Evolutionary conservation across 2,888 invertebrate genomes (phyloP).

Genomic region (Lasioglossum leucozonium): DNA sequence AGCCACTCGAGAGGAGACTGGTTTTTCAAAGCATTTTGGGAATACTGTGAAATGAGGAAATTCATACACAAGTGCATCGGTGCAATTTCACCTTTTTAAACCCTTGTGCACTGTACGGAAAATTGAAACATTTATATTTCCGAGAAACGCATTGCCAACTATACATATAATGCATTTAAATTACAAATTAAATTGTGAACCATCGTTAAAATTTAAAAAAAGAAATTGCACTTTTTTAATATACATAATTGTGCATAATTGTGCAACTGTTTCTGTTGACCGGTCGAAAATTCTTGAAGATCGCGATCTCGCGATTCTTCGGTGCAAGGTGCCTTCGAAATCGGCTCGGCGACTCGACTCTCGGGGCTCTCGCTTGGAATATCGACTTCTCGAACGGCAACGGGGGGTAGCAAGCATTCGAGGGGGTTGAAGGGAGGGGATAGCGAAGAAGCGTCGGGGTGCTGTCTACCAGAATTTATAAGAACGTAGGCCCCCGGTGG

Average conservation of each 20-base stretch:
- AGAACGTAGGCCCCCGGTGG: slow-evolving; percentile 13
- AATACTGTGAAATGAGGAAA: no score
- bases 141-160: not conserved
- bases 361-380: slow-evolving; percentile 22
- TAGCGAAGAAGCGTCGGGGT: slow-evolving; percentile 3
- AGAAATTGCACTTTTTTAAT: not conserved
- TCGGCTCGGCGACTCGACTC: slow-evolving; percentile 28
- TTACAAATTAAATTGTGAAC: not conserved
- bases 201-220: not conserved
- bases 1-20: no score
- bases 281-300: not conserved
- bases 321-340: slow-evolving; percentile 12
- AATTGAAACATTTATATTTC: no score
- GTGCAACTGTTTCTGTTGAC: not conserved
- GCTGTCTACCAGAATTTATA: slow-evolving; percentile 58
- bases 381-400: slow-evolving; percentile 35
- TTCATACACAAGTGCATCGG: no score
- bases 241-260: not conserved
- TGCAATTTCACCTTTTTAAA: no score
- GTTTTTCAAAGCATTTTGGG: no score
- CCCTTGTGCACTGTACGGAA: no score
- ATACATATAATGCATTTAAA: not conserved
- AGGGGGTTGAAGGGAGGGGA: not conserved
- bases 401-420: not conserved
- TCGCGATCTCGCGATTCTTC: not conserved